These are phyloP conservation scores for Bubo scandiacus DNA, from an alignment of 2,113 vertebrate species.

Conservation along the genomic window DNA sequence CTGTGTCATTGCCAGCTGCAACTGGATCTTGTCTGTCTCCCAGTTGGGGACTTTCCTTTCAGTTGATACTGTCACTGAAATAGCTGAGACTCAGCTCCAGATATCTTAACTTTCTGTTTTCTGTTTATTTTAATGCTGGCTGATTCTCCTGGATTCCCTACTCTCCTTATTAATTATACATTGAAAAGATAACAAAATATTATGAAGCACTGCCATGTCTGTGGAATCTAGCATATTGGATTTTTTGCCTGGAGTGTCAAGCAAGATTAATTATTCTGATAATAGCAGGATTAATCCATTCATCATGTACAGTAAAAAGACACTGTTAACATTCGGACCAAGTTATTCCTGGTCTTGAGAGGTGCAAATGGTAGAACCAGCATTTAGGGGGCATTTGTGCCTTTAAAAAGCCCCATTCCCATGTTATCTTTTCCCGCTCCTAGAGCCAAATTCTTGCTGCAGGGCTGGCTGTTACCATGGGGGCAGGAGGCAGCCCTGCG, in stretches of 20 bases:
- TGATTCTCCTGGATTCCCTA: neutral
- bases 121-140: neutral
- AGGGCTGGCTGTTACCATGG: slow-evolving; percentile 20
- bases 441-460: neutral
- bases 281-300: neutral
- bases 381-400: neutral
- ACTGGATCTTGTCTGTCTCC: neutral
- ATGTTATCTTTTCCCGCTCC: neutral
- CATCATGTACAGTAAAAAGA: neutral
- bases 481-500: neutral
- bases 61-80: neutral
- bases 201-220: neutral
- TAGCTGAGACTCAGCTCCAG: neutral
- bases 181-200: slow-evolving; percentile 29
- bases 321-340: neutral
- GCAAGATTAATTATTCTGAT: slow-evolving; percentile 46
- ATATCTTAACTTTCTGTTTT: neutral
- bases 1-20: neutral
- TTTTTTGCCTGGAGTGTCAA: slow-evolving; percentile 5
- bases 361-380: neutral
- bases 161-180: neutral
- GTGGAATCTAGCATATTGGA: slow-evolving; percentile 1
- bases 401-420: neutral
- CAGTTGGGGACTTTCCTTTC: neutral
- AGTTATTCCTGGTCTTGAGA: neutral